Evolutionary conservation across 2,888 invertebrate genomes (phyloP).

Genomic region (Campoplex capitator): DNA sequence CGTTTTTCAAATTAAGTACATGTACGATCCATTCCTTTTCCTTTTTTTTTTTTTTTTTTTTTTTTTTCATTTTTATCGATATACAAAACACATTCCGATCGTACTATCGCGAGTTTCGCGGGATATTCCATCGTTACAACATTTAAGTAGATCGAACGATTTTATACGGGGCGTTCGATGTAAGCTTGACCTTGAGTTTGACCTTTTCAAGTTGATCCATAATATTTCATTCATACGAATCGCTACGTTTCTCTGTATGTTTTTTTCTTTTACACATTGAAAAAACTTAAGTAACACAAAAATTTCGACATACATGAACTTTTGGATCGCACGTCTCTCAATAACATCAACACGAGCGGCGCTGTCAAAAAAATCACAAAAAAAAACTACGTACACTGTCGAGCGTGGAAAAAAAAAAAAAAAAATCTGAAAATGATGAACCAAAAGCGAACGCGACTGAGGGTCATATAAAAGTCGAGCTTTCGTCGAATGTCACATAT

Average conservation of each 20-base stretch:
- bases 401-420: neutral
- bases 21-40: conserved; percentile 26
- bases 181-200: conserved; percentile 23
- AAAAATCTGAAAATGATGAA: conserved; percentile 26
- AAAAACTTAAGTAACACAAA: neutral
- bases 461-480: conserved; percentile 22
- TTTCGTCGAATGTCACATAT: conserved; percentile 29
- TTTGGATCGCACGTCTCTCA: neutral
- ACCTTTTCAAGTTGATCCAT: conserved; percentile 19
- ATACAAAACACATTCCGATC: conserved; percentile 76
- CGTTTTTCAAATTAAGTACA: conserved; percentile 62
- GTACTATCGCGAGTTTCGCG: conserved; percentile 51
- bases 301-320: neutral
- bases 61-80: conserved; percentile 68
- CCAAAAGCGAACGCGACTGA: conserved; percentile 45
- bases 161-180: conserved; percentile 36
- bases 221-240: conserved; percentile 1
- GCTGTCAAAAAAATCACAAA: no score
- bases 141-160: conserved; percentile 49
- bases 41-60: conserved; percentile 6
- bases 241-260: neutral
- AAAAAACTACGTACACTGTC: neutral
- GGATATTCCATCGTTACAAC: conserved; percentile 45
- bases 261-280: neutral
- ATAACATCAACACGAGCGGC: neutral